Evolutionary conservation across 2,113 vertebrate species (phyloP).

Genomic region (Acanthochromis polyacanthus): DNA sequence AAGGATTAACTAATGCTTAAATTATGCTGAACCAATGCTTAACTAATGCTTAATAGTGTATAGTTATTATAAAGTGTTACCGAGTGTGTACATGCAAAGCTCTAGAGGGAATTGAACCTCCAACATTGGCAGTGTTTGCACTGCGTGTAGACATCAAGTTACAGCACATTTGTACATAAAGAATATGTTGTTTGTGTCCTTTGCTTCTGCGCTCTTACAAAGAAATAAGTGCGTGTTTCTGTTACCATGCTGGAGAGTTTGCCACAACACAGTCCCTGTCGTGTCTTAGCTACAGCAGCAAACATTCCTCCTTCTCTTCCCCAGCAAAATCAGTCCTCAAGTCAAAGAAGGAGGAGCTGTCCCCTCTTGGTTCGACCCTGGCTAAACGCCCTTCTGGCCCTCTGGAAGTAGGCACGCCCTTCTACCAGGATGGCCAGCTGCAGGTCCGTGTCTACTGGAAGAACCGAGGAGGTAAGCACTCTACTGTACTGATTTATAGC

Average conservation of each 20-base stretch:
- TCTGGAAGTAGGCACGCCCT: constrained; percentile 92
- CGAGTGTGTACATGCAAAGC: constrained; percentile 6
- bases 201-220: constrained; percentile 50
- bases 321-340: constrained; percentile 73
- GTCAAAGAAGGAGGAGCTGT: constrained; percentile 83
- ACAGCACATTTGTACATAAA: constrained; percentile 44
- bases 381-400: constrained; percentile 84
- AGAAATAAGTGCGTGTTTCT: constrained; percentile 65
- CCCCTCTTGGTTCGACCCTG: constrained; percentile 75
- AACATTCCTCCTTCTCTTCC: constrained; percentile 60
- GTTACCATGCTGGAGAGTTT: constrained; percentile 62
- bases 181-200: constrained; percentile 39
- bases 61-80: too few relatives aligned
- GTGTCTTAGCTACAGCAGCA: constrained; percentile 62
- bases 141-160: constrained; percentile 37
- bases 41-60: too few relatives aligned
- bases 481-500: constrained; percentile 51
- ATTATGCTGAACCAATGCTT: too few relatives aligned
- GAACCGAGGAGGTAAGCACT: constrained; percentile 88
- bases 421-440: constrained; percentile 92
- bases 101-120: constrained; percentile 52
- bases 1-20: too few relatives aligned
- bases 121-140: constrained; percentile 46
- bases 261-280: constrained; percentile 42
- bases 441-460: constrained; percentile 98